Conservation (phyloP, 1,140 invertebrate species). For the Papilio machaon region DNA sequence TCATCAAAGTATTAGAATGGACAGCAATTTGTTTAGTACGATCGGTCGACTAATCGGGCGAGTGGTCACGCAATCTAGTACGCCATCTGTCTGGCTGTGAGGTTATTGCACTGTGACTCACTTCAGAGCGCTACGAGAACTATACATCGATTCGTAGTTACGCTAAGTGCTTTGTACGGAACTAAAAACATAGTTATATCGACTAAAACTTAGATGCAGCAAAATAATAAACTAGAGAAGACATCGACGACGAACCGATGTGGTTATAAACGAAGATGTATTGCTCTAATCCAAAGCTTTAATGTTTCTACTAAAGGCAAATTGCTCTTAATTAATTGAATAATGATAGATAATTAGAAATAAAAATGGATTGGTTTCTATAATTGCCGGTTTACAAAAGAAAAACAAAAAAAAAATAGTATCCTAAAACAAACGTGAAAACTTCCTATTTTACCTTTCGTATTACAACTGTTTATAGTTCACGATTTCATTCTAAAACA, state of each 20-base stretch:
- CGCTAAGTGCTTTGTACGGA: slow-evolving; percentile 15
- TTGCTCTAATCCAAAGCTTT: neutral
- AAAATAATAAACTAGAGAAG: too few species aligned
- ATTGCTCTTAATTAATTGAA: too few species aligned
- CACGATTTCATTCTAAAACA: slow-evolving; percentile 31
- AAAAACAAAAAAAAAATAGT: too few species aligned
- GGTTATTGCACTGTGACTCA: slow-evolving; percentile 61
- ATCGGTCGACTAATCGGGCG: slow-evolving; percentile 51
- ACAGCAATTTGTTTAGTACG: slow-evolving; percentile 1
- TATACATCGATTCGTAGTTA: slow-evolving; percentile 37
- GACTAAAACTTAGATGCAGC: neutral
- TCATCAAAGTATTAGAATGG: slow-evolving; percentile 7
- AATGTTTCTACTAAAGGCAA: too few species aligned
- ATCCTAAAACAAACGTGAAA: neutral
- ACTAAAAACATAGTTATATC: slow-evolving; percentile 12
- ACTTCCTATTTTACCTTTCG: neutral
- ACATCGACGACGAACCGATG: too few species aligned
- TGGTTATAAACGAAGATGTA: too few species aligned
- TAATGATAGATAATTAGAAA: too few species aligned
- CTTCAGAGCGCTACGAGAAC: slow-evolving; percentile 36
- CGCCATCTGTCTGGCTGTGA: slow-evolving; percentile 52
- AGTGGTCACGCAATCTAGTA: slow-evolving; percentile 43
- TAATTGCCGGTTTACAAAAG: too few species aligned
- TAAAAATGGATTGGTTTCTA: too few species aligned
- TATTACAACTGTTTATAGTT: neutral